Percentiles rank a stretch among this genome's conserved stretches.
phyloP scores from a whole-genome alignment of 2,888 invertebrate genomes.

The Xestia c-nigrum region DNA sequence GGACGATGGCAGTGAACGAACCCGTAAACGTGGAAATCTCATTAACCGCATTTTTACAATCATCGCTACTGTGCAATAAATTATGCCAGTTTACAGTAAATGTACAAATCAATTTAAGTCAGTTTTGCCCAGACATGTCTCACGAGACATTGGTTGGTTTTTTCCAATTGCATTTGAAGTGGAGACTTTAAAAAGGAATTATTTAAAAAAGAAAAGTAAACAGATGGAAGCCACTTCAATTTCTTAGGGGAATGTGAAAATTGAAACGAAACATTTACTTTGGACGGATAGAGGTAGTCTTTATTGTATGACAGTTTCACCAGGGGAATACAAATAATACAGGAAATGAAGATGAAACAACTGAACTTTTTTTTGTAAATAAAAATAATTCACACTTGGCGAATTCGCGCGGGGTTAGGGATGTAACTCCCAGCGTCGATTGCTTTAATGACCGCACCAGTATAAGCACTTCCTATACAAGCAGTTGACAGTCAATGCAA shows the following conservation, averaged over 20 bases:
- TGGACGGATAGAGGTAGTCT: background rate
- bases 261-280: background rate
- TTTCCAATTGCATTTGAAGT: conserved; percentile 49
- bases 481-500: background rate
- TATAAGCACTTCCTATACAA: background rate
- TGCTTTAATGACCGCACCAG: background rate
- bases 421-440: background rate
- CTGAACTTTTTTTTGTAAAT: background rate
- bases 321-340: background rate
- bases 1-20: too few species aligned
- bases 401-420: background rate
- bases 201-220: conserved; percentile 30
- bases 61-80: too few species aligned
- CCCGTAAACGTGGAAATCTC: too few species aligned
- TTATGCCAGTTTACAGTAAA: too few species aligned
- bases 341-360: background rate
- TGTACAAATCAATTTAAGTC: too few species aligned
- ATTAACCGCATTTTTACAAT: too few species aligned
- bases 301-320: background rate
- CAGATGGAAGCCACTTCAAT: background rate
- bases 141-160: conserved; percentile 31
- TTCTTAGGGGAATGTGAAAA: conserved; percentile 4
- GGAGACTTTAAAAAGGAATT: conserved; percentile 12
- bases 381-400: too few species aligned
- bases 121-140: conserved; percentile 17